Conservation (phyloP, 2,797 vertebrate genomes). For the Dendrocincla fuliginosa region DNA sequence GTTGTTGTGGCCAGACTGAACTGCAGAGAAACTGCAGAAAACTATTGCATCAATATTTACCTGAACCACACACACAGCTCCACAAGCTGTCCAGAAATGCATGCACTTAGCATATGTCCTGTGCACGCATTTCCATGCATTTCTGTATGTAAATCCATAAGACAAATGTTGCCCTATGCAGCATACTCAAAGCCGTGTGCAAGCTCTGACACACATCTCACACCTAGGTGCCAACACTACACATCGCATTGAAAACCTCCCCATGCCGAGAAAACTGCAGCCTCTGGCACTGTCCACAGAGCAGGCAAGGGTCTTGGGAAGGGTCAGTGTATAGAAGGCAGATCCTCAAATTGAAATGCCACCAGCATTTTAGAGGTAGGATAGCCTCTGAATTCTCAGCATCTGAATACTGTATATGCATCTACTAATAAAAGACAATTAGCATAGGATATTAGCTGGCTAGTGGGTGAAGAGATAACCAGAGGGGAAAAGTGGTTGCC, state of each 20-base stretch:
- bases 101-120: rapidly evolving
- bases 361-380: not conserved
- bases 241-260: rapidly evolving
- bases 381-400: not conserved
- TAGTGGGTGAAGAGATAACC: not conserved
- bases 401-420: not conserved
- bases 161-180: not conserved
- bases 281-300: rapidly evolving
- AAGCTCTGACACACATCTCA: rapidly evolving
- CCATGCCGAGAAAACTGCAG: rapidly evolving
- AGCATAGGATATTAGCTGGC: not conserved
- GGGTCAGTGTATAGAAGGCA: not conserved
- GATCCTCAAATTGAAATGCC: not conserved
- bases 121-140: rapidly evolving
- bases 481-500: not conserved
- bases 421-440: not conserved
- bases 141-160: rapidly evolving
- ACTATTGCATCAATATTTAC: not conserved
- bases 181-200: not conserved
- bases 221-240: not conserved
- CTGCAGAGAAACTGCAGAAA: not conserved
- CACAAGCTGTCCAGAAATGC: rapidly evolving
- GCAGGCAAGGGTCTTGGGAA: not conserved
- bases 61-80: rapidly evolving
- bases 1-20: not conserved